Evolutionary conservation across 2,888 invertebrate species (phyloP), one percentile per base, ranked within the genome.

Genomic region (Plagodis dolabraria): DNA sequence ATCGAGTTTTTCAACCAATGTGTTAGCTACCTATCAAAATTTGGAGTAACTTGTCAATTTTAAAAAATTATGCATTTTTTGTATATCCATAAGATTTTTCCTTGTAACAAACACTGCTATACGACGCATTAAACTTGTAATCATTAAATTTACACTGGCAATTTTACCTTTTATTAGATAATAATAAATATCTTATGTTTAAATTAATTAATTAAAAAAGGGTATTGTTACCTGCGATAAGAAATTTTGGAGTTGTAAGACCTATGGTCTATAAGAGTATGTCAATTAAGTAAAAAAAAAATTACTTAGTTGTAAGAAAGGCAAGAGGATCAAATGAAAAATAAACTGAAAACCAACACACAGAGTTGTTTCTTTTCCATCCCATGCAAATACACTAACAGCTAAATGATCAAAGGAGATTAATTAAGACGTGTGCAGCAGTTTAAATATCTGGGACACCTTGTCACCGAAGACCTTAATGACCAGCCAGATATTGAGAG

Each of bases 221-320:
- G 22, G 4, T 22, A 22, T 22, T 22, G 4, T 22, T 22, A 22
- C 22, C 22, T 22, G 22, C 22, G 22, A 22, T 22, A 22, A 22
- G 22, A 22, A 22, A 22, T 22, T 7, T 59, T 65, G 45, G 54
- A 12, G 47, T 56, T 55, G 91, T 90, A 91, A 88, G 92, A 89
- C 90, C 90, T 79, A 55, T 92, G 91, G 90, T 91, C 91, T 89
- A 73, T 88, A 89, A 88, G 85, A 47, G 51, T 56, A 57, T 76
- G 79, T 79, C 74, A 75, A 67, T 76, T 81, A 76, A 74, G 67
- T 82, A 80, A 83, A 70, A 51, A 47, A 36, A 52, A 59, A 53
- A n/a, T n/a, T 51, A n/a, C 9, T 54, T 45, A 58, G 44, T 57
- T 42, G 7, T 47, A 63, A 71, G 70, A 73, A 75, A 76, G 67